Evolutionary conservation across 2,888 invertebrate species (phyloP), one percentile per base, ranked within the genome.

Genomic region (Drosophila parthenogenetica): DNA sequence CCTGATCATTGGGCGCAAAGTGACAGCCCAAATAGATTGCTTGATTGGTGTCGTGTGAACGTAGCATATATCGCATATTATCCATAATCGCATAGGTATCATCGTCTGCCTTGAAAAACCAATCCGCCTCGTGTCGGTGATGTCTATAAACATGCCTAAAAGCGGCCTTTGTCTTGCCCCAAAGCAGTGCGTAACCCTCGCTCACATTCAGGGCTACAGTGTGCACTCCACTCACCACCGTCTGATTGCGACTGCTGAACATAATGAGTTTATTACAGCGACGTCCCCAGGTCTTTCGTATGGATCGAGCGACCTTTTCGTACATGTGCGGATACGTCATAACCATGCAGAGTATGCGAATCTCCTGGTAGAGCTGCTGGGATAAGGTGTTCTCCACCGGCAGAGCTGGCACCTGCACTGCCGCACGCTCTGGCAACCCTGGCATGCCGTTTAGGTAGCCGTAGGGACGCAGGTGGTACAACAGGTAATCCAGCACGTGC

Each of bases 101-200:
- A 92, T 99, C 99, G 89, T 99, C 99, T n/a, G 99, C 98, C 92
- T 99, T 99, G 89, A 99, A 93, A 92, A 99, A 99, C 98, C 98
- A 99, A 92, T 99, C 98, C 0, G 96, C 97, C 57, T 98, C 94
- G 75, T 97, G 93, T 43, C 95, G 92, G 91, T 98, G 95, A 90
- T 98, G 93, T 74, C 96, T 94, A 90, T 97, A 97, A 8, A 97
- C 94, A 90, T 98, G 97, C 82, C 95, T 94, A 90, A 98, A 98
- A 0, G 98, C 98, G 73, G 95, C 96, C 92, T 98, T 98, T 0
- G 99, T 99, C 93, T 99, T 99, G 2, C 95, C 97, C 99, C 99
- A 99, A 8, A 99, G 93, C 87, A 95, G 94, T 80, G 97, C 94
- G 16, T 98, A 93, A 0, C 98, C 98, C 90, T 99, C 99, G 8